Evolutionary conservation across 2,113 vertebrate species (phyloP).

Genomic region (Gavialis gangeticus): DNA sequence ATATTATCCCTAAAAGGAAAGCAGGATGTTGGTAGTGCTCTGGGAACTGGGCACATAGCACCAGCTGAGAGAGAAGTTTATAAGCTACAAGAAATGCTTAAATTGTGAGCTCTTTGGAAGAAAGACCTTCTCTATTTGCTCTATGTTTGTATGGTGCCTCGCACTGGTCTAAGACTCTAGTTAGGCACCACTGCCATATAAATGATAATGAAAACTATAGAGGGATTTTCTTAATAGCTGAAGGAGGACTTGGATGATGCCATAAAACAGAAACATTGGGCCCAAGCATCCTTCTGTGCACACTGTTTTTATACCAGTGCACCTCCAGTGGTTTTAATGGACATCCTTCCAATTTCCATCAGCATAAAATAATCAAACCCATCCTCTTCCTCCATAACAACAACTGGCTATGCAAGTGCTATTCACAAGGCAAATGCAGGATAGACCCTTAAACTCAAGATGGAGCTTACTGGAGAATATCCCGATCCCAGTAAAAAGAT

Average conservation of each 20-base stretch:
- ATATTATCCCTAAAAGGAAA: neutral
- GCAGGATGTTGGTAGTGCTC: fast-evolving
- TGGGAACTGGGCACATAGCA: neutral
- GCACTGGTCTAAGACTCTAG: neutral
- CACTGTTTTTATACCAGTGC: neutral
- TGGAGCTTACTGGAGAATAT: fast-evolving
- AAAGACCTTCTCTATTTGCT: neutral
- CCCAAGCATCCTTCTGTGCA: neutral
- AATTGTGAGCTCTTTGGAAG: fast-evolving
- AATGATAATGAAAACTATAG: neutral
- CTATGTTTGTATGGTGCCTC: neutral
- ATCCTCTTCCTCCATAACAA: fast-evolving
- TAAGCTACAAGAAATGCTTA: neutral
- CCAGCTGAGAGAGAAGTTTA: neutral
- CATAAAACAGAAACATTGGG: neutral
- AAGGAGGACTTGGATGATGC: neutral
- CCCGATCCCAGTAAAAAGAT: neutral
- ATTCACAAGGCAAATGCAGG: fast-evolving
- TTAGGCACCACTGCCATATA: fast-evolving
- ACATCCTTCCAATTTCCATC: neutral
- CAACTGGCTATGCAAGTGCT: fast-evolving
- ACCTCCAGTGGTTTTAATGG: neutral
- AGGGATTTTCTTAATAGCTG: neutral
- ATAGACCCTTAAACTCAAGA: neutral
- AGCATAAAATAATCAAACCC: fast-evolving